Conservation (phyloP, 2,888 invertebrate species). For the Lypha dubia region DNA sequence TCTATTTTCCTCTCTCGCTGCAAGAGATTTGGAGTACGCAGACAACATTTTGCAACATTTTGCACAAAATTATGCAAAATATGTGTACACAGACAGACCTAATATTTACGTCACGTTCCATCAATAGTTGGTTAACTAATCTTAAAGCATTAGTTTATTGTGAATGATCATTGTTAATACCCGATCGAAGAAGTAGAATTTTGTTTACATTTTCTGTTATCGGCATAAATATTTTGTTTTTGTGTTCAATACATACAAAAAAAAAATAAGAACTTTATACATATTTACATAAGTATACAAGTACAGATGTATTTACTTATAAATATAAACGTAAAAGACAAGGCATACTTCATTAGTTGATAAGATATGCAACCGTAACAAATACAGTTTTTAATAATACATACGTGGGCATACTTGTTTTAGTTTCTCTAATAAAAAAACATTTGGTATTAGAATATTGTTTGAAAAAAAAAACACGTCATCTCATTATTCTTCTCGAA, state of each 20-base stretch:
- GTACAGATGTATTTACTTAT: background rate
- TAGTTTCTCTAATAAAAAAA: background rate
- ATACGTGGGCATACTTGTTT: background rate
- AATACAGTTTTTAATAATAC: background rate
- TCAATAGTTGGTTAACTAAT: background rate
- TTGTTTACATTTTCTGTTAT: constrained; percentile 48
- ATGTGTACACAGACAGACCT: no score
- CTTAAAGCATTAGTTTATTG: background rate
- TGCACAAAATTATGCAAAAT: no score
- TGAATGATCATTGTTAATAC: constrained; percentile 35
- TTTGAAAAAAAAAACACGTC: constrained; percentile 55
- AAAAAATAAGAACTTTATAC: background rate
- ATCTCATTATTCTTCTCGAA: background rate
- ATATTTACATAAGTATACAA: background rate
- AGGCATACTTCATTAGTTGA: background rate
- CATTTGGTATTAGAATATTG: background rate
- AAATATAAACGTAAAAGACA: background rate
- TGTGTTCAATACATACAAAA: background rate
- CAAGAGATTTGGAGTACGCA: no score
- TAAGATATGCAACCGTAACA: background rate
- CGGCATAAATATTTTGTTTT: background rate
- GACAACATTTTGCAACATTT: no score
- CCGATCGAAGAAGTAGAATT: constrained; percentile 14
- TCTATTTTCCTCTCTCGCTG: no score
- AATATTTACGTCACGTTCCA: background rate